Percentiles rank a stretch among this genome's conserved stretches.
Conservation (phyloP, 2,113 vertebrate genomes). For the Elgaria multicarinata region DNA sequence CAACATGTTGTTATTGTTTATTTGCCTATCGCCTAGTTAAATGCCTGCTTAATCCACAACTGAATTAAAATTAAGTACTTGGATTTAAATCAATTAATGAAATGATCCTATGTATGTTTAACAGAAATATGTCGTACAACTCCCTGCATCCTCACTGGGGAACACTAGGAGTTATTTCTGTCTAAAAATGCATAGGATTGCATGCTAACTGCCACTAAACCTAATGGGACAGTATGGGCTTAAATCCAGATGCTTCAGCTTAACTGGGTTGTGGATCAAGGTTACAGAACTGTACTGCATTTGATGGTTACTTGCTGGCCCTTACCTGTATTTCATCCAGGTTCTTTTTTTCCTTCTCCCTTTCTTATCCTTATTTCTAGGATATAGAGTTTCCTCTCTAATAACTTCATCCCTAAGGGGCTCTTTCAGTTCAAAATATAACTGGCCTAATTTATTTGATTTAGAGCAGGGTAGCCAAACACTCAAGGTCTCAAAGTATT, state of each 20-base stretch:
- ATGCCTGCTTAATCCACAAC: not conserved
- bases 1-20: slow-evolving; percentile 8
- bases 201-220: slow-evolving; percentile 2
- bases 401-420: slow-evolving; percentile 37
- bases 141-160: too few relatives aligned
- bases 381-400: slow-evolving; percentile 41
- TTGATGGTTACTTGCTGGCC: not conserved
- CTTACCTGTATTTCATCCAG: slow-evolving; percentile 24
- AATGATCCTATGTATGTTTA: too few relatives aligned
- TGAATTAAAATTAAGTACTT: slow-evolving; percentile 8
- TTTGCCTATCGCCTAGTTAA: not conserved
- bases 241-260: slow-evolving; percentile 6
- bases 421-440: slow-evolving; percentile 39
- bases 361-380: slow-evolving; percentile 11
- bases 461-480: slow-evolving; percentile 44
- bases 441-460: slow-evolving; percentile 4
- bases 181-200: too few relatives aligned
- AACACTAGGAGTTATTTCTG: too few relatives aligned
- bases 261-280: slow-evolving; percentile 26
- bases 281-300: not conserved
- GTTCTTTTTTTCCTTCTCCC: not conserved
- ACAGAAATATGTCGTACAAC: too few relatives aligned
- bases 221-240: slow-evolving; percentile 7
- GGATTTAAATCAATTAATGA: slow-evolving; percentile 14
- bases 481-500: slow-evolving; percentile 17